phyloP scores from a whole-genome alignment of 1,140 invertebrate genomes.

The Drosophila sproati region DNA sequence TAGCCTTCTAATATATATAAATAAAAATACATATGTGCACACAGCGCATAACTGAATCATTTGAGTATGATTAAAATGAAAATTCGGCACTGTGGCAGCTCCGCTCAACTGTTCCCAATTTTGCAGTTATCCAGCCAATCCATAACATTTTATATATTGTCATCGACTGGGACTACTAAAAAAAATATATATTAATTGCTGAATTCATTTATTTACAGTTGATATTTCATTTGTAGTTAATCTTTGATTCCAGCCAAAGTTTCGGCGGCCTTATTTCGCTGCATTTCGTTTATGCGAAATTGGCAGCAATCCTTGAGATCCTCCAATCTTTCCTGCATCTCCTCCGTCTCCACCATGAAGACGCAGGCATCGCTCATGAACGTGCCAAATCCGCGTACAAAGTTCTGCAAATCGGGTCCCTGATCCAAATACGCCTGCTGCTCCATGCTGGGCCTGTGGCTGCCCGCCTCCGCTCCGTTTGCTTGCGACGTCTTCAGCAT shows the following conservation, averaged over 20 bases:
- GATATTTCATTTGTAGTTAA: constrained; percentile 8
- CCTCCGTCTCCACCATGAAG: constrained; percentile 36
- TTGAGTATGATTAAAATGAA: background rate
- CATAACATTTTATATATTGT: constrained; percentile 1
- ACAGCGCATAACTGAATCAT: background rate
- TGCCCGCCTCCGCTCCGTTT: background rate
- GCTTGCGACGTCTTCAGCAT: background rate
- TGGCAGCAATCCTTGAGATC: constrained; percentile 23
- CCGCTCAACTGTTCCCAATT: too few species aligned
- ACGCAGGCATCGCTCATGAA: constrained; percentile 44
- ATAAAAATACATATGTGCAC: background rate
- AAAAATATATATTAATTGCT: constrained; percentile 13
- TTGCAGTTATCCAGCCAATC: background rate
- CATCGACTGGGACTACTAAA: constrained; percentile 6
- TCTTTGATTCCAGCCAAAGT: constrained; percentile 20
- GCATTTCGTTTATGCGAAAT: background rate
- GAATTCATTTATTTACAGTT: background rate
- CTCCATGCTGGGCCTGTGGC: constrained; percentile 35
- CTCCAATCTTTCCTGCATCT: constrained; percentile 36
- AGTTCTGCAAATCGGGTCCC: constrained; percentile 57
- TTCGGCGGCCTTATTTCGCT: background rate
- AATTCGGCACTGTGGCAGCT: background rate
- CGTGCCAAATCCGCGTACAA: constrained; percentile 41
- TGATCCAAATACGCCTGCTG: constrained; percentile 52
- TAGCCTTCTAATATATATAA: constrained; percentile 24